Percentiles rank a stretch among this genome's conserved stretches.
Conservation (phyloP, 2,113 vertebrate genomes). For the Heterochromis multidens region DNA sequence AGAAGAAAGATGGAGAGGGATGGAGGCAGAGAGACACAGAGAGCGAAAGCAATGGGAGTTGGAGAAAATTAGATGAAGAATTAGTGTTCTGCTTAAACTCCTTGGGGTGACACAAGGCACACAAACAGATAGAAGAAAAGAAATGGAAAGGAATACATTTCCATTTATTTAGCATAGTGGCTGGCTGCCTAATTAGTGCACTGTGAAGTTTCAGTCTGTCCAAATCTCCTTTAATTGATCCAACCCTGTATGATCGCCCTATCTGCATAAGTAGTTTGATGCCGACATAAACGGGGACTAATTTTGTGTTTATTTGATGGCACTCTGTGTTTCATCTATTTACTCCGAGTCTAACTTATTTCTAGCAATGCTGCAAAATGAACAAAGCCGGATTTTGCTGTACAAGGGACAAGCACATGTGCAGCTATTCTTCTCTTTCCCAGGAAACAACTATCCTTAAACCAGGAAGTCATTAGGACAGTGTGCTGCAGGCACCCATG, state of each 20-base stretch:
- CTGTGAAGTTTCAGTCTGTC: slow-evolving; percentile 47
- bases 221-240: slow-evolving; percentile 58
- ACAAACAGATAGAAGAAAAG: slow-evolving; percentile 35
- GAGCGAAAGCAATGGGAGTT: slow-evolving; percentile 10
- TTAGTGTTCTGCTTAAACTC: slow-evolving; percentile 54
- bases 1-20: slow-evolving; percentile 43
- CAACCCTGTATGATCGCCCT: slow-evolving; percentile 12
- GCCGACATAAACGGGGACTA: slow-evolving; percentile 23
- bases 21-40: slow-evolving; percentile 11
- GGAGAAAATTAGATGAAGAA: slow-evolving; percentile 58
- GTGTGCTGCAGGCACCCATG: slow-evolving; percentile 30
- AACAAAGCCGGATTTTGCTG: not conserved
- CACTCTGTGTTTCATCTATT: not conserved
- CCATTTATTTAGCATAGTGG: slow-evolving; percentile 46
- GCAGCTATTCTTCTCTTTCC: not conserved
- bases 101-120: slow-evolving; percentile 30
- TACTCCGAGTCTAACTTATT: not conserved
- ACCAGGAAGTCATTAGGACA: slow-evolving; percentile 55
- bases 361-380: not conserved
- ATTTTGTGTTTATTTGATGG: slow-evolving; percentile 31
- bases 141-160: slow-evolving; percentile 51
- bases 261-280: slow-evolving; percentile 42
- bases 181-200: slow-evolving; percentile 54
- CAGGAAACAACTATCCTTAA: slow-evolving; percentile 41
- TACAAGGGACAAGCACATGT: not conserved